Evolutionary conservation across 2,113 vertebrate species (phyloP), one percentile per base, ranked within the genome.

Genomic region (Trochalopteron elliotii): DNA sequence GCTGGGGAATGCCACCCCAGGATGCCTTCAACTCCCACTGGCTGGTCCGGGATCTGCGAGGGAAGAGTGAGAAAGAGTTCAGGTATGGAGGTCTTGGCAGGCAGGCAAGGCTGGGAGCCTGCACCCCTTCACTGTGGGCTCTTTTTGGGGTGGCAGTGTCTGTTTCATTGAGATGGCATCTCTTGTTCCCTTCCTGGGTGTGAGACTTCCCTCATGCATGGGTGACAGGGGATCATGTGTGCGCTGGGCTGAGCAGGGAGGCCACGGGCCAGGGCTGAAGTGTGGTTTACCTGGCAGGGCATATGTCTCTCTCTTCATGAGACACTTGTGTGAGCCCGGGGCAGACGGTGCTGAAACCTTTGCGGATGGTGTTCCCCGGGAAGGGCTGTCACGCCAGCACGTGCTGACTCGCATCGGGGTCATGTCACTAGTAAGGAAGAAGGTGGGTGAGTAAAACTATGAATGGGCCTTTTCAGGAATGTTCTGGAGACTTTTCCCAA

Each of bases 1-100:
- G 99, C 88, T 99, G 99, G 99, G 99, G 99, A 15, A 99, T 99
- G 99, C 99, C 99, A 0, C 99, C 99, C 10, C 99, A 99, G 97
- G 99, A 99, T 0, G 99, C 99, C 70, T 99, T 99, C 98, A 99
- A 99, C 97, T 99, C 99, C 13, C 99, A 99, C 82, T 99, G 99
- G 99, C 98, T 99, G 88, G 99, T 99, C 53, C 96, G 99, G 40
- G 99, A 99, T 92, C 98, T 99, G 60, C 98, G 99, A 4, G 99
- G 99, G 42, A 99, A 99, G 97, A 99, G 98, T 0, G 99, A 99
- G 97, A 99, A 99, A 37, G 99, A 99, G 94, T 99, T 99, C 94
- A 98, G 99, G 99, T 99, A 94, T 1, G 0, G 55, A 61, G 12
- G 10, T 19, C 22, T 22, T 0, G 9, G 40, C 11, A 13, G 75